phyloP scores from a whole-genome alignment of 2,888 invertebrate genomes.

The Beris chalybata region DNA sequence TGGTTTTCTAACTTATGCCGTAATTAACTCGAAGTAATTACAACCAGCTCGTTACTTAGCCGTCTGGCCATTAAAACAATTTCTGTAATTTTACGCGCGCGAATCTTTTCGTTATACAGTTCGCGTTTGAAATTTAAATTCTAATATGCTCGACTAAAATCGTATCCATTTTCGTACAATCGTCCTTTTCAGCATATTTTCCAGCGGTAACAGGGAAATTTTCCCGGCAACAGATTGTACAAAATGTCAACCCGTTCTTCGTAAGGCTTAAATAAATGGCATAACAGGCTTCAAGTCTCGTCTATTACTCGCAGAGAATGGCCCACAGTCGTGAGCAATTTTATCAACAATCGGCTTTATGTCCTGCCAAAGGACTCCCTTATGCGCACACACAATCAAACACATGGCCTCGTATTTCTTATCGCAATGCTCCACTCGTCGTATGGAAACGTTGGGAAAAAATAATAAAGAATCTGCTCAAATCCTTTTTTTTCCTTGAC shows the following conservation, averaged over 20 bases:
- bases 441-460: conserved; percentile 22
- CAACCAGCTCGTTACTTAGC: background rate
- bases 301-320: background rate
- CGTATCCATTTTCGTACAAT: background rate
- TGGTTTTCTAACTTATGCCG: conserved; percentile 25
- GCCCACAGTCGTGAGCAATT: conserved; percentile 44
- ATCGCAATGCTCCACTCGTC: conserved; percentile 36
- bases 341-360: conserved; percentile 55
- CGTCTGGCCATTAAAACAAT: conserved; percentile 8
- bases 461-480: conserved; percentile 27
- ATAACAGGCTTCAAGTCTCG: background rate
- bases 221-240: conserved; percentile 37
- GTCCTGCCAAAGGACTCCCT: conserved; percentile 47
- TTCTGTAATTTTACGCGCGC: background rate
- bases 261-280: conserved; percentile 23
- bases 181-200: conserved; percentile 34
- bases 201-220: conserved; percentile 7
- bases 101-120: background rate
- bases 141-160: too few species aligned
- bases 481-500: conserved; percentile 19
- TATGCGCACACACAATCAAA: conserved; percentile 31
- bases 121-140: background rate
- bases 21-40: conserved; percentile 9
- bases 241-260: conserved; percentile 34
- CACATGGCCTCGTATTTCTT: conserved; percentile 36